Percentiles rank a stretch among this genome's conserved stretches.
Evolutionary conservation across 2,888 invertebrate species (phyloP).

Genomic region (Hypercompe scribonia): DNA sequence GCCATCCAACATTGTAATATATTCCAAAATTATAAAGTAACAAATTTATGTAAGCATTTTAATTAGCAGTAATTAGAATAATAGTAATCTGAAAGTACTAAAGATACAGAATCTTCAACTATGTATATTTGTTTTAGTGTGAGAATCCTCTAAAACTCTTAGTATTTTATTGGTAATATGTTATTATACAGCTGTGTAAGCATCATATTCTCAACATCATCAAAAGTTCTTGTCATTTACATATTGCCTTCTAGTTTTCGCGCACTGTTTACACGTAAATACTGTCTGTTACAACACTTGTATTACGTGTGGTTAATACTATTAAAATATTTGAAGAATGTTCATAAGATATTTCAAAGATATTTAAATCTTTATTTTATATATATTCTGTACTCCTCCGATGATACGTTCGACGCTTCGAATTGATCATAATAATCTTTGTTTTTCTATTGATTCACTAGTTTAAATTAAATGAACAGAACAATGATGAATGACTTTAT

Average conservation of each 20-base stretch:
- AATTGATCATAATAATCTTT: constrained; percentile 35
- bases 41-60: constrained; percentile 10
- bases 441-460: constrained; percentile 56
- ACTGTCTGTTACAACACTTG: constrained; percentile 33
- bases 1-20: constrained; percentile 9
- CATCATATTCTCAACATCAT: constrained; percentile 29
- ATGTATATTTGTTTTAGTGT: constrained; percentile 9
- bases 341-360: constrained; percentile 11
- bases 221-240: constrained; percentile 48
- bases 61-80: constrained; percentile 13
- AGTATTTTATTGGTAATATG: constrained; percentile 18
- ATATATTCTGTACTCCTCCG: neutral
- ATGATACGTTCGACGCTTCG: constrained; percentile 8
- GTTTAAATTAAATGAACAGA: constrained; percentile 51
- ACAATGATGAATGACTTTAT: constrained; percentile 62
- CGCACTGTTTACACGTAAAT: constrained; percentile 24
- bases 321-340: constrained; percentile 1
- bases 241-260: constrained; percentile 34
- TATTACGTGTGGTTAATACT: constrained; percentile 10
- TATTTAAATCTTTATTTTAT: constrained; percentile 5
- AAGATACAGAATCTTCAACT: constrained; percentile 20
- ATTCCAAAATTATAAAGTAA: constrained; percentile 8
- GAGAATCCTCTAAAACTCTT: constrained; percentile 18
- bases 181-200: constrained; percentile 41
- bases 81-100: constrained; percentile 7